Evolutionary conservation across 2,797 vertebrate genomes (phyloP), one percentile per base, ranked within the genome.

Genomic region (Mallotus villosus): DNA sequence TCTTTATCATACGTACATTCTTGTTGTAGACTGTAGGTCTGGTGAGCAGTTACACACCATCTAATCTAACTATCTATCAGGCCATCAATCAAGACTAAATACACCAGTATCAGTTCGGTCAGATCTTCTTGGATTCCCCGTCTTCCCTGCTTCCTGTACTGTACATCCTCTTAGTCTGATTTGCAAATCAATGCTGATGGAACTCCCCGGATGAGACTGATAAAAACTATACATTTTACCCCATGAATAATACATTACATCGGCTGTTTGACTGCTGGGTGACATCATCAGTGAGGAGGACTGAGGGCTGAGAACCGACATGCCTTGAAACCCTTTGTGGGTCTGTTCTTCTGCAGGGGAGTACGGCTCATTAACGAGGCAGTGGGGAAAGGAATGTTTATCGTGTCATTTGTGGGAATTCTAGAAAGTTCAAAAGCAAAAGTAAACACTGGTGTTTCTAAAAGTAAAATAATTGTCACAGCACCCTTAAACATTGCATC

Each of bases 201-300:
- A 86, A 86, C 87, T 87, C 85, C 84, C 84, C 67, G 71, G 77
- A 76, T 79, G 74, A 78, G 58, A 74, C 66, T 29, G 57, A 32
- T 77, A 62, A n/a, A 63, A 62, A 73, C 70, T 74, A 75, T 69
- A 79, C 68, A 77, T 81, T 80, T 79, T 46, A 1, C 76, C 0
- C 65, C 29, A 82, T 88, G 77, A 86, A 88, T 86, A 85, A 86
- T 82, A 84, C 68, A 86, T 84, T 72, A 84, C 66, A 85, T 84
- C 67, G 27, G 49, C 69, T 66, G 57, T 58, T 53, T 75, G 41
- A 68, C 71, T 74, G 71, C 59, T 71, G 70, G 80, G 73, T 85
- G 77, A 83, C 55, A 70, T 82, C 55, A 70, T 82, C 76, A 80
- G 71, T 68, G 53, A 74, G 22, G 71, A 34, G 64, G 66, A 32